Conservation (phyloP, 2,888 invertebrate species). For the Xestia c-nigrum region DNA sequence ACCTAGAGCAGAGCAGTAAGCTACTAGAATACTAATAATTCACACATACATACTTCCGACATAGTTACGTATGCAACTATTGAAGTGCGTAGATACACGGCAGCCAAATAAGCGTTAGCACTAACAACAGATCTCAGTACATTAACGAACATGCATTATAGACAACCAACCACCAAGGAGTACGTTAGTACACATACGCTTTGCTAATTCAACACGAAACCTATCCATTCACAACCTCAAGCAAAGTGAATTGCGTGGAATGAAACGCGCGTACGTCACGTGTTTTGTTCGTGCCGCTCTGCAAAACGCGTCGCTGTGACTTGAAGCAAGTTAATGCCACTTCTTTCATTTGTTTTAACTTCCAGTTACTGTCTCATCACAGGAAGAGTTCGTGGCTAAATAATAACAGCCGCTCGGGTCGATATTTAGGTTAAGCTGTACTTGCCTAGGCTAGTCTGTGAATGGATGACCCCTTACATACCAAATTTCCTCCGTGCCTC, state of each 20-base stretch:
- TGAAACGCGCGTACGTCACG: not conserved
- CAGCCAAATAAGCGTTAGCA: slow-evolving; percentile 18
- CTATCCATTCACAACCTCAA: not conserved
- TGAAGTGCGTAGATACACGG: slow-evolving; percentile 17
- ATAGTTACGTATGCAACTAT: slow-evolving; percentile 15
- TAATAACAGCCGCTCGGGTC: too few relatives aligned
- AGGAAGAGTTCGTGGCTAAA: too few relatives aligned
- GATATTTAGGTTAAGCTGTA: too few relatives aligned
- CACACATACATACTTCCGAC: not conserved
- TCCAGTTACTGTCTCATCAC: not conserved
- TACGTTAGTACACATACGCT: not conserved
- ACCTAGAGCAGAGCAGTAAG: not conserved
- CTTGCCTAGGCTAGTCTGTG: too few relatives aligned
- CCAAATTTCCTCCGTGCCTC: too few relatives aligned
- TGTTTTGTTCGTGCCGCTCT: not conserved
- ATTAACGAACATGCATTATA: slow-evolving; percentile 21
- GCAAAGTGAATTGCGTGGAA: not conserved
- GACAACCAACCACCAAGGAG: not conserved
- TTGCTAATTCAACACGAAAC: slow-evolving; percentile 31
- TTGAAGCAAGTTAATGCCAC: not conserved
- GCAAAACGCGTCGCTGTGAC: not conserved
- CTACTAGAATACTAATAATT: slow-evolving; percentile 4
- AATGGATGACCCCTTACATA: too few relatives aligned
- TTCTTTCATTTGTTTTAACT: not conserved
- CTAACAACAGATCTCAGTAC: slow-evolving; percentile 21